Conservation (phyloP, 1,140 invertebrate genomes). For the Popillia japonica region DNA sequence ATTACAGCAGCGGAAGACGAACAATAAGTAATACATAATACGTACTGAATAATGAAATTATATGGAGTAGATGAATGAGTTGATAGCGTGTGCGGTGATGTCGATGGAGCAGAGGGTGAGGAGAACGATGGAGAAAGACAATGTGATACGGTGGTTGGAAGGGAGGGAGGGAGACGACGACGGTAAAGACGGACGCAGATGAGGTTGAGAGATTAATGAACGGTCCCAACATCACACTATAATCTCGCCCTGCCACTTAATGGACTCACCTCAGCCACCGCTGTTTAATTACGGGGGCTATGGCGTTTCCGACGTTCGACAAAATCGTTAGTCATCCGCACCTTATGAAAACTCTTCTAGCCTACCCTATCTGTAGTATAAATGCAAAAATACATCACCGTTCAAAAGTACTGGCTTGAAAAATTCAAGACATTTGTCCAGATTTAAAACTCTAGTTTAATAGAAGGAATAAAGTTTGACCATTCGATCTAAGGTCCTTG, state of each 20-base stretch:
- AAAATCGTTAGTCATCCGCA: conserved; percentile 29
- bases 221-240: conserved; percentile 37
- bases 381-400: background rate
- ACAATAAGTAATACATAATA: conserved; percentile 19
- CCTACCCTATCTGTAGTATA: background rate
- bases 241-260: conserved; percentile 35
- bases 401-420: background rate
- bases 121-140: background rate
- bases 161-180: background rate
- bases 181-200: conserved; percentile 18
- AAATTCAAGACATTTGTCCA: too few relatives aligned
- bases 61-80: conserved; percentile 6
- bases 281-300: conserved; percentile 33
- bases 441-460: too few relatives aligned
- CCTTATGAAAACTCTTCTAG: background rate
- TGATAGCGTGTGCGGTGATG: conserved; percentile 13
- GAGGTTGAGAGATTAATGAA: conserved; percentile 37
- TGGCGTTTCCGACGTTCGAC: conserved; percentile 17
- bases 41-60: conserved; percentile 14
- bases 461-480: too few relatives aligned
- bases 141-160: background rate
- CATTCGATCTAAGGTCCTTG: too few relatives aligned
- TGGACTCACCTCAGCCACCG: conserved; percentile 37
- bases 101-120: background rate
- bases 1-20: background rate